These are phyloP conservation scores for Rhineura floridana DNA, from an alignment of 2,113 vertebrate genomes.

Conservation along the genomic window DNA sequence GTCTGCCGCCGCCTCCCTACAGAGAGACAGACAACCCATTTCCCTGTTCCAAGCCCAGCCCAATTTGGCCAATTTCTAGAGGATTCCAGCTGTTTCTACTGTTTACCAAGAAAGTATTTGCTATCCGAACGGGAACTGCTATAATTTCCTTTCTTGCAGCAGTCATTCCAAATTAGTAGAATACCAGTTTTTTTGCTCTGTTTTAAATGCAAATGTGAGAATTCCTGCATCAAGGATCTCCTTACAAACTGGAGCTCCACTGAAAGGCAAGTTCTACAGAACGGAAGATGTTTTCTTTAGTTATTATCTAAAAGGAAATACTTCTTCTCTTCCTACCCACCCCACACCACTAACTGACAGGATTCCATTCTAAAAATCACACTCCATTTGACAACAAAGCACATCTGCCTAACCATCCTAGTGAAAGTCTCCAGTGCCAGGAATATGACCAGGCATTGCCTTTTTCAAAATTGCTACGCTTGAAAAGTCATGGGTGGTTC, in stretches of 20 bases:
- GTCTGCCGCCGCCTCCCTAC: background rate
- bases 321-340: background rate
- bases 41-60: fast-evolving
- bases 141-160: fast-evolving
- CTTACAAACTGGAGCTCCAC: background rate
- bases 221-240: background rate
- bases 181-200: background rate
- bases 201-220: background rate
- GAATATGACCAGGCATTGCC: background rate
- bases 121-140: background rate
- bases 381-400: background rate
- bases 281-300: background rate
- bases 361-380: background rate
- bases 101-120: background rate
- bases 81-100: background rate
- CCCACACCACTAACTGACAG: background rate
- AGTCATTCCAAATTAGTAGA: background rate
- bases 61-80: background rate
- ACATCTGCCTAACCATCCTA: background rate
- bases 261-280: background rate
- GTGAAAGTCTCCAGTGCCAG: background rate
- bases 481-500: background rate
- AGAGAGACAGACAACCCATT: background rate
- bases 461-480: background rate
- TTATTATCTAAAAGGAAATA: background rate